Conservation (phyloP, 1,140 invertebrate genomes). For the Lasaia peninsularis region DNA sequence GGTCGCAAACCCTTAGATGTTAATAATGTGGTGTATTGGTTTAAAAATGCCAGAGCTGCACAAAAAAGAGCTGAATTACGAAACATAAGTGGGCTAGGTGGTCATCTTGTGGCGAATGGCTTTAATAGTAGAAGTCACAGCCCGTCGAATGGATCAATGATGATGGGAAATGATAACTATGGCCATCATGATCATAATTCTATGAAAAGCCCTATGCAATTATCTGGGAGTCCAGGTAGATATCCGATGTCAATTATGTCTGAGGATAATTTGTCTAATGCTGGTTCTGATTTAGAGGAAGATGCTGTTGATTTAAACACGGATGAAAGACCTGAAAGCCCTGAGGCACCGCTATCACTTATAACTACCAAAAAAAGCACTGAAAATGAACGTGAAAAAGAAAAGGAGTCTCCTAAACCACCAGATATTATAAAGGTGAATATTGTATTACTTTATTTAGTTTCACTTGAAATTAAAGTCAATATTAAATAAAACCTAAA, state of each 20-base stretch:
- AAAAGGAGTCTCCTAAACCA: conserved; percentile 69
- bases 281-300: conserved; percentile 81
- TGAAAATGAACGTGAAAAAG: conserved; percentile 58
- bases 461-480: neutral
- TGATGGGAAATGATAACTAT: conserved; percentile 75
- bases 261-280: conserved; percentile 79
- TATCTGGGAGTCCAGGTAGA: conserved; percentile 68
- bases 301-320: conserved; percentile 76
- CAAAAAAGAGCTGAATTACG: conserved; percentile 92
- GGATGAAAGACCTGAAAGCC: conserved; percentile 80
- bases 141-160: conserved; percentile 78
- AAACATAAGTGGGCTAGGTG: conserved; percentile 75
- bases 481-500: conserved; percentile 13
- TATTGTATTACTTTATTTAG: neutral
- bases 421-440: conserved; percentile 74
- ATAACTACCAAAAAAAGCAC: conserved; percentile 78
- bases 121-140: conserved; percentile 81
- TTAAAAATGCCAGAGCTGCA: conserved; percentile 97
- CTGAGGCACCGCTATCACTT: conserved; percentile 82
- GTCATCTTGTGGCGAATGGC: conserved; percentile 79
- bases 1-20: conserved; percentile 96
- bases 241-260: conserved; percentile 78
- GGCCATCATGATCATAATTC: conserved; percentile 76
- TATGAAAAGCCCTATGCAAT: conserved; percentile 72
- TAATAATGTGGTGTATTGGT: conserved; percentile 99